A percentile compares a stretch with the other conserved stretches of the same genome.
phyloP scores from a whole-genome alignment of 2,113 vertebrate species.

The Equus przewalskii region DNA sequence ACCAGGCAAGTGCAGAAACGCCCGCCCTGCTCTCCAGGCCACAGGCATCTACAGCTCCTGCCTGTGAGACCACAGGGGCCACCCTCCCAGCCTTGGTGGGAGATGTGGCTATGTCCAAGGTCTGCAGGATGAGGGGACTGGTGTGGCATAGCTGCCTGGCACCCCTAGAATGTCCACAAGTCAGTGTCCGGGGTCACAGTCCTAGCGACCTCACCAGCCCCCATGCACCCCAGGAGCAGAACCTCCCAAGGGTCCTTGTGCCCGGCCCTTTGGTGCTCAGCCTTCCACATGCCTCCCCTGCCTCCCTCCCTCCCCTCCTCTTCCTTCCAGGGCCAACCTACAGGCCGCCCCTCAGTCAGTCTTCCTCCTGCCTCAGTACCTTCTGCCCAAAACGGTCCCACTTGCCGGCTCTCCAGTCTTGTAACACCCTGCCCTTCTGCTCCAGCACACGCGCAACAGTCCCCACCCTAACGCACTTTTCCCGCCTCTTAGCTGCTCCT shows the following conservation, averaged over 20 bases:
- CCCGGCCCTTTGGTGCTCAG: accelerated
- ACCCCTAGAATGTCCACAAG: accelerated
- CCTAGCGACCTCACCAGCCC: not conserved
- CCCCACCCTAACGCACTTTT: not conserved
- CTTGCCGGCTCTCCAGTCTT: not conserved
- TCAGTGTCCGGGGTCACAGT: not conserved
- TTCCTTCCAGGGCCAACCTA: not conserved
- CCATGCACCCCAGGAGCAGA: not conserved
- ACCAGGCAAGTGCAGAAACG: too few species aligned
- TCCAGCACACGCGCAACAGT: accelerated
- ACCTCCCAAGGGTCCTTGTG: not conserved
- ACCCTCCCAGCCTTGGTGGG: not conserved
- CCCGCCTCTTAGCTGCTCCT: too few species aligned
- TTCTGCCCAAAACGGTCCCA: accelerated
- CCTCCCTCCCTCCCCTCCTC: not conserved
- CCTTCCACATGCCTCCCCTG: not conserved
- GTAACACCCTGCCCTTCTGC: accelerated
- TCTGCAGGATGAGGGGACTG: accelerated
- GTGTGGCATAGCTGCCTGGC: not conserved
- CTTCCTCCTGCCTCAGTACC: not conserved
- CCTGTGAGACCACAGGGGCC: accelerated
- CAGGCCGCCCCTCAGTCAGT: accelerated
- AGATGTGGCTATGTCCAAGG: too few species aligned
- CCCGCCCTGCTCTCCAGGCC: not conserved
- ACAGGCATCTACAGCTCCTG: too few species aligned